These are phyloP conservation scores for Tupaia tana DNA, from an alignment of 2,113 vertebrate genomes.

Conservation along the genomic window DNA sequence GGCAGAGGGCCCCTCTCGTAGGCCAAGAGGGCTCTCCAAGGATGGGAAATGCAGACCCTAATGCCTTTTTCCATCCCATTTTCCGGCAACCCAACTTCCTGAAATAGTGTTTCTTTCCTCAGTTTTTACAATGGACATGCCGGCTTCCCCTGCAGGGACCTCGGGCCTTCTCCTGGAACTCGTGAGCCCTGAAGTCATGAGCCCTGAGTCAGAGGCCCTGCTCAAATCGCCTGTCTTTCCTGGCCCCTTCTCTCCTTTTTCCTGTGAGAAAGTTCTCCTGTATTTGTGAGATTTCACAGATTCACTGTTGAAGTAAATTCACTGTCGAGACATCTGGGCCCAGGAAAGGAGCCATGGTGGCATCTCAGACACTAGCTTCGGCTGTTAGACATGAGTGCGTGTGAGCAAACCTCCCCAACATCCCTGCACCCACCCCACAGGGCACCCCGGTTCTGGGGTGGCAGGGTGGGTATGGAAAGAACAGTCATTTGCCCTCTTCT, in stretches of 20 bases:
- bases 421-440: not conserved
- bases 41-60: not conserved
- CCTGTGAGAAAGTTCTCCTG: not conserved
- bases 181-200: not conserved
- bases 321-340: not conserved
- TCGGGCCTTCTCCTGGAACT: not conserved
- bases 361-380: not conserved
- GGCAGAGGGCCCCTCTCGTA: fast-evolving
- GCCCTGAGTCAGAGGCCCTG: not conserved
- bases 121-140: not conserved
- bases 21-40: not conserved
- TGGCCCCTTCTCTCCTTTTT: not conserved
- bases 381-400: not conserved
- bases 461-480: not conserved
- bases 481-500: not conserved
- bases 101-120: conserved; percentile 36
- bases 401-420: not conserved
- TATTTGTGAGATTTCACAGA: not conserved
- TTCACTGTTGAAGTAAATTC: not conserved
- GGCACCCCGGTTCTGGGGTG: not conserved
- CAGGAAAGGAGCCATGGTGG: not conserved
- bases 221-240: not conserved
- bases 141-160: not conserved
- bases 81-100: conserved; percentile 1
- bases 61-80: not conserved